Conservation (phyloP, 2,113 vertebrate species). For the Epinephelus fuscoguttatus region DNA sequence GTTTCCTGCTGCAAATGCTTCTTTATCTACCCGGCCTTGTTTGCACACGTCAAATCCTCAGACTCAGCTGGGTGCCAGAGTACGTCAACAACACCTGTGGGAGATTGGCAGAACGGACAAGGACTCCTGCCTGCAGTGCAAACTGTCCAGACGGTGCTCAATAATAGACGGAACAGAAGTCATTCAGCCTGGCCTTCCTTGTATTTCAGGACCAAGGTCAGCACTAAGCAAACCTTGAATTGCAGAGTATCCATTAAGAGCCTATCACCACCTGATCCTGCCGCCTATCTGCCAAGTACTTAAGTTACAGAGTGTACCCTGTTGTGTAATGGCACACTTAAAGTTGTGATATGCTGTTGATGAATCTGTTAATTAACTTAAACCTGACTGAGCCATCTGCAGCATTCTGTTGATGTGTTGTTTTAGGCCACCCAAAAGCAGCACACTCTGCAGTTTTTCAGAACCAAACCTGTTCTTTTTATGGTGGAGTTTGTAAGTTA, state of each 20-base stretch:
- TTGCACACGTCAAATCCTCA: slow-evolving; percentile 70
- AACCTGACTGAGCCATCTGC: neutral
- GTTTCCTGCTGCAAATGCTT: neutral
- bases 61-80: slow-evolving; percentile 44
- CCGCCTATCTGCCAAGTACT: neutral
- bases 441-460: neutral
- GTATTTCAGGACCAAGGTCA: slow-evolving; percentile 43
- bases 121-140: slow-evolving; percentile 25
- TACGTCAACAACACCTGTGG: slow-evolving; percentile 63
- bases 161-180: slow-evolving; percentile 40
- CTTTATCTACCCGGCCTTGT: slow-evolving; percentile 55
- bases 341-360: no score
- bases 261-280: neutral
- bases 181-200: neutral
- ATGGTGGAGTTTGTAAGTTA: neutral
- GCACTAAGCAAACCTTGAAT: neutral
- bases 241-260: neutral
- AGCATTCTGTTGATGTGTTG: neutral
- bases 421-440: neutral
- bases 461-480: neutral
- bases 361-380: neutral
- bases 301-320: neutral
- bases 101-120: slow-evolving; percentile 32
- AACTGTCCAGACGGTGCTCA: slow-evolving; percentile 34
- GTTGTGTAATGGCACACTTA: no score